Base-by-base conservation (phyloP, 2,888 invertebrate genomes). In the Athetis lepigone region DNA sequence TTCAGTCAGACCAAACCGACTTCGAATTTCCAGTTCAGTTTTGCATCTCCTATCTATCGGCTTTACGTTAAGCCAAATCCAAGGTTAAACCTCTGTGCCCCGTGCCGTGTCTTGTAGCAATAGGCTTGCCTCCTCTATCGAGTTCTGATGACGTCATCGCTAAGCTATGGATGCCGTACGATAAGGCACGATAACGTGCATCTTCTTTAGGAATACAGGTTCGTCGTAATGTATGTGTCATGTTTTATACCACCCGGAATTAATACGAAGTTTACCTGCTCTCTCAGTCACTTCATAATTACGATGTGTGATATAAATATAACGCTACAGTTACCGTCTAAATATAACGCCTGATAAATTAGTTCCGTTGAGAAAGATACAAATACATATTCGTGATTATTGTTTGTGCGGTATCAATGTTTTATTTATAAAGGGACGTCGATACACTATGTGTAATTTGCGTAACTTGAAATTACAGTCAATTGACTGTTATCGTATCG, bases 281-380 rank as follows among this genome's bases (percentile, higher is more conserved):
- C 39, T 18, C 13, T 9, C 6, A 36, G n/a, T 46, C 40, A 27
- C 42, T n/a, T n/a, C n/a, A n/a, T n/a, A n/a, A n/a, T n/a, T n/a
- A 25, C 29, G 40, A 23, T 43, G 19, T 27, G 27, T 47, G 13
- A 19, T 25, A 23, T 33, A 36, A 43, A 39, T 52, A n/a, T 36
- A 37, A 42, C n/a, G n/a, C 54, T 58, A 40, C 18, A 54, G 33
- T 50, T 9, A 8, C 36, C 33, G 19, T 23, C 51, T 58, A 56
- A 69, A 57, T 70, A 46, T 65, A 66, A 45, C 18, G 40, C 7
- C 42, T 33, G 62, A 65, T 75, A 66, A 70, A 72, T 66, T 50
- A 60, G 63, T 75, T 62, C 40, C 37, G 64, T 40, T 36, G 40
- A 45, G 18, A 66, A 60, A 55, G 37, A 54, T 25, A 51, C 25